phyloP scores from a whole-genome alignment of 1,140 invertebrate species.

The Oryctes rhinoceros region DNA sequence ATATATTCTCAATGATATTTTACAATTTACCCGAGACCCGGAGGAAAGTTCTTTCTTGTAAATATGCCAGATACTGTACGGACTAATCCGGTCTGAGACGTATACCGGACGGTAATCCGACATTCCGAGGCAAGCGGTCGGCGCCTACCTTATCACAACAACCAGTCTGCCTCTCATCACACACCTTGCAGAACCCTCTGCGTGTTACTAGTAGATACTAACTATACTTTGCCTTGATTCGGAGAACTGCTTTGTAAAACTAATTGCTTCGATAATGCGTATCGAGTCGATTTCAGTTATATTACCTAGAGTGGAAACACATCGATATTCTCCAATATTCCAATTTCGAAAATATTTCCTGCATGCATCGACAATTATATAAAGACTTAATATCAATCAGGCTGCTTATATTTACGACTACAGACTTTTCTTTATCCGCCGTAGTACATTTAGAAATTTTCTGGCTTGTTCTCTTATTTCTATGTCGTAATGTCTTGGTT shows the following conservation, averaged over 20 bases:
- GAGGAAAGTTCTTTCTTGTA: not conserved
- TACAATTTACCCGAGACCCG: too few relatives aligned
- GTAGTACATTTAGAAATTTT: too few relatives aligned
- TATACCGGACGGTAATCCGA: constrained; percentile 34
- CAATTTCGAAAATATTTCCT: too few relatives aligned
- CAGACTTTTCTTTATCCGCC: too few relatives aligned
- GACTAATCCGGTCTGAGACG: constrained; percentile 22
- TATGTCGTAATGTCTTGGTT: too few relatives aligned
- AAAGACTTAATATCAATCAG: too few relatives aligned
- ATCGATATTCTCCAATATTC: too few relatives aligned
- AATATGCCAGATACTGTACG: constrained; percentile 7
- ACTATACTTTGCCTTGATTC: not conserved
- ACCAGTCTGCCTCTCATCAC: constrained; percentile 34
- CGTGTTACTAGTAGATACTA: not conserved
- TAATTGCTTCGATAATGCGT: not conserved
- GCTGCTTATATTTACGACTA: too few relatives aligned
- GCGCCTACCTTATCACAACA: constrained; percentile 39
- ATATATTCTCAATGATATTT: too few relatives aligned
- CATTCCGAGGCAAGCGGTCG: constrained; percentile 40
- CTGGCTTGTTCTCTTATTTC: too few relatives aligned
- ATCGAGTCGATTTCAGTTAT: not conserved
- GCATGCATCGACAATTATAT: too few relatives aligned
- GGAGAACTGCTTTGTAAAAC: not conserved
- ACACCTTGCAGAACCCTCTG: constrained; percentile 7
- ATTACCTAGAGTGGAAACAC: too few relatives aligned